These are phyloP conservation scores for Chelonia mydas DNA, from an alignment of 2,797 vertebrate species.

Conservation along the genomic window DNA sequence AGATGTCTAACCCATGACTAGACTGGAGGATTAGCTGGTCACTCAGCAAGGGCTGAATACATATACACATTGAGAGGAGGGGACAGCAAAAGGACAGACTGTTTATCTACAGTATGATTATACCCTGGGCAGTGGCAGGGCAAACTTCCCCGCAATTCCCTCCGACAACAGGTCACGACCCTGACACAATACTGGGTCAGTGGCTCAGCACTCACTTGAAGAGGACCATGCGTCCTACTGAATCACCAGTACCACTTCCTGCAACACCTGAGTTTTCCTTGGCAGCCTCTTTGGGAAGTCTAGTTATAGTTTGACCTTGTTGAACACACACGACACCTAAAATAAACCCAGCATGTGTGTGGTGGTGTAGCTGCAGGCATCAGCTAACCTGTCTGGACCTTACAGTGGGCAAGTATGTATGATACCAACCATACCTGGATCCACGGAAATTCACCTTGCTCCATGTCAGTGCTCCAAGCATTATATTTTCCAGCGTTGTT, in stretches of 20 bases:
- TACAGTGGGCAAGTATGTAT: not conserved
- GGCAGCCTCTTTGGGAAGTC: not conserved
- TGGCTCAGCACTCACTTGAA: not conserved
- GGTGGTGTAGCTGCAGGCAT: not conserved
- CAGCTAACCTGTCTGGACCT: not conserved
- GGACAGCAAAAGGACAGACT: not conserved
- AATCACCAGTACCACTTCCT: not conserved
- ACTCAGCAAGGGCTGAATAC: not conserved
- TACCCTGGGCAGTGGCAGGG: not conserved
- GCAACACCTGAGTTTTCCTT: not conserved
- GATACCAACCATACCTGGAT: slow-evolving; percentile 88
- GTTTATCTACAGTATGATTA: not conserved
- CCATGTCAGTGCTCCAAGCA: slow-evolving; percentile 90
- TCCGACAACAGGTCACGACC: not conserved
- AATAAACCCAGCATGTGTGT: not conserved
- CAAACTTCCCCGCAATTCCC: not conserved
- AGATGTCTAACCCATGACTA: not conserved
- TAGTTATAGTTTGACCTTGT: not conserved
- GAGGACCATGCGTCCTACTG: not conserved
- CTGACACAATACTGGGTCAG: not conserved
- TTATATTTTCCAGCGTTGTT: slow-evolving; percentile 91
- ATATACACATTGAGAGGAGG: not conserved
- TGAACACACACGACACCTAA: not conserved
- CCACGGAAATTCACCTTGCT: slow-evolving; percentile 76
- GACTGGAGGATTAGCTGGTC: not conserved